Evolutionary conservation across 2,888 invertebrate species (phyloP).

Genomic region (Trichogramma evanescens): DNA sequence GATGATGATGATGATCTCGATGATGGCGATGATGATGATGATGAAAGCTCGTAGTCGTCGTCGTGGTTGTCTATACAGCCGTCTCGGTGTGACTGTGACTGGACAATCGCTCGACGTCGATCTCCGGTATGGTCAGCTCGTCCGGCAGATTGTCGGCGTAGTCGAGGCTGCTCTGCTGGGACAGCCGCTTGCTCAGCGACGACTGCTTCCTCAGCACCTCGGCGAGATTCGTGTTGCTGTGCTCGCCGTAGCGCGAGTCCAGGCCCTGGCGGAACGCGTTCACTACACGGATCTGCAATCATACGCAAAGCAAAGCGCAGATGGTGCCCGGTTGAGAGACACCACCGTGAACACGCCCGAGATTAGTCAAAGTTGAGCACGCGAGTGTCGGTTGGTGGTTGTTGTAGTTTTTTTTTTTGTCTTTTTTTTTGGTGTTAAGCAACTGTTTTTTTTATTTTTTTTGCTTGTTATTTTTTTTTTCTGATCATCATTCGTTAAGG

Average conservation of each 20-base stretch:
- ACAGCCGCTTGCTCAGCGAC: constrained; percentile 84
- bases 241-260: constrained; percentile 59
- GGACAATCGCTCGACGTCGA: constrained; percentile 86
- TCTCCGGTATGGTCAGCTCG: constrained; percentile 82
- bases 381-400: too few species aligned
- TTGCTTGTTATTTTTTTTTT: not conserved
- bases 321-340: constrained; percentile 2
- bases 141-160: constrained; percentile 84
- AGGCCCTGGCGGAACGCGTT: constrained; percentile 99
- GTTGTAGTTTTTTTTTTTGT: not conserved
- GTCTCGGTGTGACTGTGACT: constrained; percentile 93
- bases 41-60: not conserved
- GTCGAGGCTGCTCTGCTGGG: constrained; percentile 86
- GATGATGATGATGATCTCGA: not conserved
- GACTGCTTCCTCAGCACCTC: constrained; percentile 92
- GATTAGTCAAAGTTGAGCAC: constrained; percentile 7
- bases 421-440: not conserved
- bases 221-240: constrained; percentile 85
- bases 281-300: constrained; percentile 96
- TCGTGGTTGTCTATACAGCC: constrained; percentile 61
- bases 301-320: constrained; percentile 12
- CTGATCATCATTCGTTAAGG: not conserved
- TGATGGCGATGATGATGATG: not conserved
- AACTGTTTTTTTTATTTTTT: not conserved
- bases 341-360: constrained; percentile 15